Evolutionary conservation across 2,888 invertebrate genomes (phyloP).

Genomic region (Scaptodrosophila latifasciaeformis): DNA sequence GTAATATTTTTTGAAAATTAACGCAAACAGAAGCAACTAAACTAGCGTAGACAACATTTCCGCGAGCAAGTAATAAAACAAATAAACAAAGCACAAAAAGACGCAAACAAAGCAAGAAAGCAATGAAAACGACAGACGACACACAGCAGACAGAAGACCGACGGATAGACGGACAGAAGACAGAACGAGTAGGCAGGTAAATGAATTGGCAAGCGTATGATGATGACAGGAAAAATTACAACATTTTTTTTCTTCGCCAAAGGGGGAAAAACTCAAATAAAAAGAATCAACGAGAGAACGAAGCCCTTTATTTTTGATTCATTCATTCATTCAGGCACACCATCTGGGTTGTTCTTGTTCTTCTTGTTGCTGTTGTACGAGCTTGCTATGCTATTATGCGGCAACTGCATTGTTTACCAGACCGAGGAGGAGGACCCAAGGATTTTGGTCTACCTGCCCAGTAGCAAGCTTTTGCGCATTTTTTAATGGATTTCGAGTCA

Average conservation of each 20-base stretch:
- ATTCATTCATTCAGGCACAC: too few relatives aligned
- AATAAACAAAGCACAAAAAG: slow-evolving; percentile 25
- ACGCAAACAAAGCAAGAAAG: slow-evolving; percentile 8
- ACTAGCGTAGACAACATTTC: slow-evolving; percentile 19
- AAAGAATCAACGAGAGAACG: not conserved
- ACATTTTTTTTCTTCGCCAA: slow-evolving; percentile 15
- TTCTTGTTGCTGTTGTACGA: slow-evolving; percentile 18
- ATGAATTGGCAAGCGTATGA: slow-evolving; percentile 23
- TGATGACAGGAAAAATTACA: slow-evolving; percentile 20
- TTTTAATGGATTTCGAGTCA: slow-evolving; percentile 61
- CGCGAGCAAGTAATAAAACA: slow-evolving; percentile 28
- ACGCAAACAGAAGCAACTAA: slow-evolving; percentile 3
- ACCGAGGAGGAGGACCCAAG: too few relatives aligned
- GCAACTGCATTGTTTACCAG: slow-evolving; percentile 54
- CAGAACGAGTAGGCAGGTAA: slow-evolving; percentile 10
- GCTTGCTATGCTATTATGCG: slow-evolving; percentile 46
- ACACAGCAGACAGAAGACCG: slow-evolving; percentile 15
- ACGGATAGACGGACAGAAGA: slow-evolving; percentile 16
- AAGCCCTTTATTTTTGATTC: too few relatives aligned
- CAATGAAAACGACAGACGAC: slow-evolving; percentile 20
- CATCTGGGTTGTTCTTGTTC: not conserved
- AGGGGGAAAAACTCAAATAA: not conserved
- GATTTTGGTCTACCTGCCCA: slow-evolving; percentile 30
- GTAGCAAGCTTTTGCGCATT: slow-evolving; percentile 53
- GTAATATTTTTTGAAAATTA: slow-evolving; percentile 22